phyloP scores from a whole-genome alignment of 2,888 invertebrate genomes.

The Drosophila barbarae region DNA sequence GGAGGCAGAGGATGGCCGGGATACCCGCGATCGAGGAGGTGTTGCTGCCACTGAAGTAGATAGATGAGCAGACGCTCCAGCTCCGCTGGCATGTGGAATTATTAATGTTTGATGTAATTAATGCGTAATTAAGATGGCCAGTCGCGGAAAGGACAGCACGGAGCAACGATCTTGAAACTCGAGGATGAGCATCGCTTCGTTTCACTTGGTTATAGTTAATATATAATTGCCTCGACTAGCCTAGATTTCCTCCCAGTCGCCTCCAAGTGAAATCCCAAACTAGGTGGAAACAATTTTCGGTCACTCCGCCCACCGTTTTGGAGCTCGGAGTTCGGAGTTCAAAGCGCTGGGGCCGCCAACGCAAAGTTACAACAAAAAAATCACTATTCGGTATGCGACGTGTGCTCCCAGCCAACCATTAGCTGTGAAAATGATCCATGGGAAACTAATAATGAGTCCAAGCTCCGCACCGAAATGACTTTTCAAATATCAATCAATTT shows the following conservation, averaged over 20 bases:
- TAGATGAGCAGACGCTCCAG: slow-evolving; percentile 55
- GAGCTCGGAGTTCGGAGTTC: slow-evolving; percentile 44
- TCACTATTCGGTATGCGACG: slow-evolving; percentile 20
- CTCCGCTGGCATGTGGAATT: slow-evolving; percentile 52
- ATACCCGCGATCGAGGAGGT: slow-evolving; percentile 53
- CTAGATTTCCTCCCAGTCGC: slow-evolving; percentile 25
- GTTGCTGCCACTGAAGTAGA: slow-evolving; percentile 69
- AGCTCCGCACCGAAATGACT: slow-evolving; percentile 48
- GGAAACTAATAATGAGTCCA: slow-evolving; percentile 65
- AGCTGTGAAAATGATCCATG: slow-evolving; percentile 61
- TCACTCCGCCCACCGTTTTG: slow-evolving; percentile 38
- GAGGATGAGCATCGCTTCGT: too few relatives aligned
- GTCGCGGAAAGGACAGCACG: slow-evolving; percentile 35
- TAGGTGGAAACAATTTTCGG: slow-evolving; percentile 33
- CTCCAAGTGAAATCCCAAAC: slow-evolving; percentile 9
- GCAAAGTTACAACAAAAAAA: slow-evolving; percentile 52
- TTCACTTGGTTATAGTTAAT: not conserved
- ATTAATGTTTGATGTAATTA: slow-evolving; percentile 76
- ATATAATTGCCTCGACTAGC: slow-evolving; percentile 13
- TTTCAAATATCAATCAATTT: slow-evolving; percentile 71
- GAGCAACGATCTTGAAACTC: slow-evolving; percentile 13
- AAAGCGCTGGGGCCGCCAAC: slow-evolving; percentile 66
- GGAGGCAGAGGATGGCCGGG: slow-evolving; percentile 24
- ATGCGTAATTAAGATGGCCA: slow-evolving; percentile 75
- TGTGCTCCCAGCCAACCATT: slow-evolving; percentile 45